phyloP scores from a whole-genome alignment of 1,140 invertebrate genomes.

The Geopemphigus sp. region DNA sequence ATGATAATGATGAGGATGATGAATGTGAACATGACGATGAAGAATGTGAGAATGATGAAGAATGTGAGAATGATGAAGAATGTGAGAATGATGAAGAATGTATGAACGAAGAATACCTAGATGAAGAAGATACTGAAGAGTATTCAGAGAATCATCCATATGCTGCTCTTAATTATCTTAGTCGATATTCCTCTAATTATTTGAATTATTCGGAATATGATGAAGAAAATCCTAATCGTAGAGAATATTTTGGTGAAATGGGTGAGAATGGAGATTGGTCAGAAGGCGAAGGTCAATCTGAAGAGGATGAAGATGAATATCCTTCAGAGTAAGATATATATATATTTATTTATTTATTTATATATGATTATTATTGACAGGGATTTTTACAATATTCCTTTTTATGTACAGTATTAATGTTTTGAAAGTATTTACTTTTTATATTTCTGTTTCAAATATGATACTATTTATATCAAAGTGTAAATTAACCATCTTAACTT shows the following conservation, averaged over 20 bases:
- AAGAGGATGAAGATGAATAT: background rate
- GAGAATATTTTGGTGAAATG: background rate
- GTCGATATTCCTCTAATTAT: background rate
- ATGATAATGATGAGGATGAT: conserved; percentile 54
- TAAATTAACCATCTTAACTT: no score
- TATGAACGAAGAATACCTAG: background rate
- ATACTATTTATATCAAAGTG: no score
- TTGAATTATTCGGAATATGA: background rate
- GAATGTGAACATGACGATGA: background rate
- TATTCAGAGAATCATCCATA: background rate
- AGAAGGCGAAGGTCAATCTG: background rate
- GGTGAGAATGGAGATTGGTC: background rate
- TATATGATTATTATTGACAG: no score
- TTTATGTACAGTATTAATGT: no score
- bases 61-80: background rate
- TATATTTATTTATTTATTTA: no score
- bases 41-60: background rate
- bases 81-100: background rate
- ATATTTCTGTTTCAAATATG: no score
- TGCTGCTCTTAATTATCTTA: no score
- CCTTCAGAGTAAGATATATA: background rate
- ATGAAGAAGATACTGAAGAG: background rate
- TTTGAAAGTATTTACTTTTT: no score
- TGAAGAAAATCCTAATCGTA: background rate
- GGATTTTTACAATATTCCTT: no score